A percentile compares a stretch with the other conserved stretches of the same genome.
These are phyloP conservation scores for Luehdorfia chinensis DNA, from an alignment of 1,140 invertebrate species.

Conservation along the genomic window DNA sequence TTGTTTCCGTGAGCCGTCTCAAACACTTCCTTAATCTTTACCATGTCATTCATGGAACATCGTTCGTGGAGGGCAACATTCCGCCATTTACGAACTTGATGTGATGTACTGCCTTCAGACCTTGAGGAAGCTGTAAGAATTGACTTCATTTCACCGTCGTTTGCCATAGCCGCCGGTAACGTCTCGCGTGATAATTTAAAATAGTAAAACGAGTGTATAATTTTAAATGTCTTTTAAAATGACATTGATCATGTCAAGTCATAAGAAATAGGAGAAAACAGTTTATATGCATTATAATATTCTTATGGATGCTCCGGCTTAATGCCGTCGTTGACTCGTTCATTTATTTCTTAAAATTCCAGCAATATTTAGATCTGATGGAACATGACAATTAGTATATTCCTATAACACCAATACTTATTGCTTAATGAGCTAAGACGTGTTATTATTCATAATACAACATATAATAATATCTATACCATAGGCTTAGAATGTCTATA, in stretches of 20 bases:
- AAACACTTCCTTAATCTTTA: conserved; percentile 59
- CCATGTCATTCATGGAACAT: conserved; percentile 55
- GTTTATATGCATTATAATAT: neutral
- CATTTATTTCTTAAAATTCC: no score
- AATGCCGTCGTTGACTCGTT: no score
- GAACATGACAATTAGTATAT: no score
- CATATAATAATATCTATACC: no score
- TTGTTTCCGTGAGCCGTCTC: conserved; percentile 42
- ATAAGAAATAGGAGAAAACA: neutral
- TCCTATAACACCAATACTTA: no score
- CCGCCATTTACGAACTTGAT: conserved; percentile 32
- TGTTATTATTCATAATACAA: no score
- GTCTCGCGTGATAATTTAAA: neutral
- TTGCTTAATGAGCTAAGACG: no score
- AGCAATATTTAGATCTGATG: no score
- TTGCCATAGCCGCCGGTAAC: conserved; percentile 43
- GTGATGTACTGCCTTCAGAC: conserved; percentile 43
- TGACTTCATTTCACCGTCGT: conserved; percentile 48
- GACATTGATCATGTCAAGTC: neutral
- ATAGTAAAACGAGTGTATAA: neutral
- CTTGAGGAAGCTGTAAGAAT: conserved; percentile 47
- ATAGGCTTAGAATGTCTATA: no score
- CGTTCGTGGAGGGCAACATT: conserved; percentile 60
- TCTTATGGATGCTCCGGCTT: no score
- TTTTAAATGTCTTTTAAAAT: neutral